Percentiles rank a stretch among this genome's conserved stretches.
Conservation (phyloP, 2,888 invertebrate genomes). For the Nomada fabriciana region DNA sequence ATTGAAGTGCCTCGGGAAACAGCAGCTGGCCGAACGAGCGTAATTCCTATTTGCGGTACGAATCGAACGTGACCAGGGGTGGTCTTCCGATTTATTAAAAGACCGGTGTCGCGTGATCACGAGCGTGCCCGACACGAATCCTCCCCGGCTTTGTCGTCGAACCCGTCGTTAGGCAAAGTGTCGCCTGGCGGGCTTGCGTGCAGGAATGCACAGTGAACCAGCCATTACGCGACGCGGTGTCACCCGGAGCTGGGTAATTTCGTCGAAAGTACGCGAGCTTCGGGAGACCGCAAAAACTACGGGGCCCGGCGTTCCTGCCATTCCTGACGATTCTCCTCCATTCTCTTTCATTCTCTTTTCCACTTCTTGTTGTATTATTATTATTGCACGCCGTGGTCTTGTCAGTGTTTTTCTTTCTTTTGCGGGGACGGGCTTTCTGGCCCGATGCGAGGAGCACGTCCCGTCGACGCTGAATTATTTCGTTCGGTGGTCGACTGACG, state of each 20-base stretch:
- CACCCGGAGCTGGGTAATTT: conserved; percentile 82
- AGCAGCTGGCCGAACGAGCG: conserved; percentile 55
- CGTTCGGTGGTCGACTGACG: conserved; percentile 59
- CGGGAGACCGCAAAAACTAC: conserved; percentile 39
- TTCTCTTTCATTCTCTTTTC: not conserved
- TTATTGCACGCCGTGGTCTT: too few species aligned
- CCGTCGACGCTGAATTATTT: conserved; percentile 73
- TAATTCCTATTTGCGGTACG: conserved; percentile 54
- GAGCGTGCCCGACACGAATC: conserved; percentile 37
- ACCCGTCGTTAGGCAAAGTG: conserved; percentile 83
- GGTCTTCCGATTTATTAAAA: conserved; percentile 65
- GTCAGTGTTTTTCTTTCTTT: conserved; percentile 10
- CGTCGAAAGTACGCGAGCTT: conserved; percentile 71
- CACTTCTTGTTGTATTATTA: not conserved
- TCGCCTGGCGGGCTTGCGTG: conserved; percentile 84
- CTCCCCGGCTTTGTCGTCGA: conserved; percentile 56
- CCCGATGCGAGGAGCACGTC: conserved; percentile 39
- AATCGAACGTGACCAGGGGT: conserved; percentile 62
- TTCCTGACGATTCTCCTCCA: conserved; percentile 43
- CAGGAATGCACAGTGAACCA: conserved; percentile 80
- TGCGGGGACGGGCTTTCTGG: not conserved
- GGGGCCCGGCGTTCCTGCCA: conserved; percentile 54
- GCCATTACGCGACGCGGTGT: conserved; percentile 80
- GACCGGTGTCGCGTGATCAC: conserved; percentile 53
- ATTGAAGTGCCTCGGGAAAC: conserved; percentile 16